Percentiles rank a stretch among this genome's conserved stretches.
These are phyloP conservation scores for Limnodromus scolopaceus DNA, from an alignment of 2,797 vertebrate genomes.

Conservation along the genomic window DNA sequence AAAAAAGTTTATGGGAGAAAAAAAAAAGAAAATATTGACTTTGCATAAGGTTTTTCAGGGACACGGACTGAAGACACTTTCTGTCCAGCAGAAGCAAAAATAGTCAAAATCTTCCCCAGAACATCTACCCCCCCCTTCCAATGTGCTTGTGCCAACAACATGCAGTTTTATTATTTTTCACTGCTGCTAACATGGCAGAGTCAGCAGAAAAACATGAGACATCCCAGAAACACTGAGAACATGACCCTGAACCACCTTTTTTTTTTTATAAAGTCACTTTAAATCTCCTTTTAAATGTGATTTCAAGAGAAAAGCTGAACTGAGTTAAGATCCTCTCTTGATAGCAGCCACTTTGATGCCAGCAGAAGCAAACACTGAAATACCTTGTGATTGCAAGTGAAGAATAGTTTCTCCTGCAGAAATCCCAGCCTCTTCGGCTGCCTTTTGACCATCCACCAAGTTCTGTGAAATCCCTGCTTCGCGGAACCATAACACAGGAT, in stretches of 20 bases:
- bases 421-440: neutral
- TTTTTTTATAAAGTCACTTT: neutral
- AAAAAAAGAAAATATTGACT: conserved; percentile 3
- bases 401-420: neutral
- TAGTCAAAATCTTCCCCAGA: conserved; percentile 29
- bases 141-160: neutral
- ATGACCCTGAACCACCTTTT: neutral
- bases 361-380: neutral
- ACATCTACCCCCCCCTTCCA: neutral
- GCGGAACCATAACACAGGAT: neutral
- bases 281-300: neutral
- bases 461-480: neutral
- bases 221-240: conserved; percentile 3
- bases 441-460: neutral
- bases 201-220: conserved; percentile 55
- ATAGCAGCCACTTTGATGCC: neutral
- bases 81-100: conserved; percentile 44
- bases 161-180: neutral
- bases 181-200: conserved; percentile 33
- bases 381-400: neutral
- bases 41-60: conserved; percentile 48
- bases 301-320: neutral
- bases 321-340: neutral
- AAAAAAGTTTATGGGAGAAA: neutral
- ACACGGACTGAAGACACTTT: conserved; percentile 13